A percentile compares a stretch with the other conserved stretches of the same genome.
These are phyloP conservation scores for Plecotus auritus DNA, from an alignment of 2,113 vertebrate species.

Conservation along the genomic window DNA sequence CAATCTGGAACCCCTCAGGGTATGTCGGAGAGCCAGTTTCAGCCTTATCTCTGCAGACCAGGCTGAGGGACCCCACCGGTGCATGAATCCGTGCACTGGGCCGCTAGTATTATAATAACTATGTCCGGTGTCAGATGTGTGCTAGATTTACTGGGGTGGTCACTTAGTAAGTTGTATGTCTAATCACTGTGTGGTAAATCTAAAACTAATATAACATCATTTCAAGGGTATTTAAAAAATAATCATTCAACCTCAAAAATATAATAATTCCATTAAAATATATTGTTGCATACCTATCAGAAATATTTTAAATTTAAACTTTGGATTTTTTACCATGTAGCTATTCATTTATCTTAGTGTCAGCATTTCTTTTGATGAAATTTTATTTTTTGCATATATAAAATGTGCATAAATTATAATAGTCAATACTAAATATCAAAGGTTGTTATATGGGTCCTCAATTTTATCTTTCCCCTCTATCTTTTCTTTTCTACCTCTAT, in stretches of 20 bases:
- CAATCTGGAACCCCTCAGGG: no score
- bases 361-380: not conserved
- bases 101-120: not conserved
- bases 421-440: not conserved
- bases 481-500: not conserved
- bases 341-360: not conserved
- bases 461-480: not conserved
- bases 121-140: not conserved
- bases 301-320: not conserved
- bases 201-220: not conserved
- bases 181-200: not conserved
- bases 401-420: not conserved
- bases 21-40: no score
- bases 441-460: not conserved
- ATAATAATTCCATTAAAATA: not conserved
- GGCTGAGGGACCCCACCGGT: no score
- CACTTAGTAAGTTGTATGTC: not conserved
- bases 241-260: not conserved
- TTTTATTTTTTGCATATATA: not conserved
- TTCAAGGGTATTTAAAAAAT: not conserved
- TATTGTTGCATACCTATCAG: not conserved
- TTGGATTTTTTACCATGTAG: not conserved
- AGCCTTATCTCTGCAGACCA: no score
- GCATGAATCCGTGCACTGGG: no score
- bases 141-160: not conserved